Conservation (phyloP, 2,797 vertebrate genomes). For the Silurus lanzhouensis region DNA sequence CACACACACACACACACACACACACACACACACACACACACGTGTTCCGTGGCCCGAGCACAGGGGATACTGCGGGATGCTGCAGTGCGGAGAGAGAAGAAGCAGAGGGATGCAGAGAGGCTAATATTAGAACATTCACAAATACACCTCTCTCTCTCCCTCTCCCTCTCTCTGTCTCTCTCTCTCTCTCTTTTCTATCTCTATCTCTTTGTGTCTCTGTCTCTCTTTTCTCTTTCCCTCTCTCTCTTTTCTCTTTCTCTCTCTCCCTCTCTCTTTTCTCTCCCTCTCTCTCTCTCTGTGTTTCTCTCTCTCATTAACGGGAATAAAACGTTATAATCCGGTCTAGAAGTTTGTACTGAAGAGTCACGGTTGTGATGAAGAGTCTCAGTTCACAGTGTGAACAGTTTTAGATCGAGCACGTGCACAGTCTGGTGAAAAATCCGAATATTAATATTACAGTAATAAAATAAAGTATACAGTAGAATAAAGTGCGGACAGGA, state of each 20-base stretch:
- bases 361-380: background rate
- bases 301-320: background rate
- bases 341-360: background rate
- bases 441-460: background rate
- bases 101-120: background rate
- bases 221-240: background rate
- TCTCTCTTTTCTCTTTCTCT: background rate
- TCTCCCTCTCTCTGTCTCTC: too few species aligned
- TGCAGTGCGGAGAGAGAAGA: conserved; percentile 7
- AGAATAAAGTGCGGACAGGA: too few species aligned
- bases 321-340: too few species aligned
- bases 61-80: background rate
- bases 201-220: too few species aligned
- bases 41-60: background rate
- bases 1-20: too few species aligned
- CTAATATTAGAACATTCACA: background rate
- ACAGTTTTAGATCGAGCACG: background rate
- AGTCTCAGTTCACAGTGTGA: background rate
- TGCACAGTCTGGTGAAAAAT: background rate
- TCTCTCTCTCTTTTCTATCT: too few species aligned
- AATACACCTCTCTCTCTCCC: too few species aligned
- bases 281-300: background rate
- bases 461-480: too few species aligned
- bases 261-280: background rate
- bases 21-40: too few species aligned